These are phyloP conservation scores for Puma concolor DNA, from an alignment of 2,113 vertebrate species.

Conservation along the genomic window DNA sequence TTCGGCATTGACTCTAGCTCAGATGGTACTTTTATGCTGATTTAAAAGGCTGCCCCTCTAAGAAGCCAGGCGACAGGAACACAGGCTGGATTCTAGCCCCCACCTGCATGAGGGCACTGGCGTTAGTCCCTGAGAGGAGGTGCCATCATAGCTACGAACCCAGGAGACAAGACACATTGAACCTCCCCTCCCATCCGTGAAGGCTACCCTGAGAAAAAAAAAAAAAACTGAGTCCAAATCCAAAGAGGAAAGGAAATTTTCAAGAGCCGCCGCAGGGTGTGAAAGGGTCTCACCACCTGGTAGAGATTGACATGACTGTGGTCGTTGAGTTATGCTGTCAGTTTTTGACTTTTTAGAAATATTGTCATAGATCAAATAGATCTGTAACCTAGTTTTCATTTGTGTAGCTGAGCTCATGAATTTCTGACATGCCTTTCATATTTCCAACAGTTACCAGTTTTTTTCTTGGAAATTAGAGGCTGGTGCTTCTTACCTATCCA, in stretches of 20 bases:
- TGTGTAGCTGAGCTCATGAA: not conserved
- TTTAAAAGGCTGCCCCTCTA: not conserved
- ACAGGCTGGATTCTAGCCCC: not conserved
- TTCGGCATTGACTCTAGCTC: not conserved
- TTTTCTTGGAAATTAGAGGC: not conserved
- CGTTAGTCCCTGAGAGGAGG: not conserved
- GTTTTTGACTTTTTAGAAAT: not conserved
- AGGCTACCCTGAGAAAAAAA: not conserved
- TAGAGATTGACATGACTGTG: not conserved
- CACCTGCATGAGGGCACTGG: fast-evolving
- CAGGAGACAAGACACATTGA: not conserved
- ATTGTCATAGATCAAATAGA: not conserved
- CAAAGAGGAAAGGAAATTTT: not conserved
- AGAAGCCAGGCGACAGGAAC: not conserved
- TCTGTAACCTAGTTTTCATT: conserved; percentile 22
- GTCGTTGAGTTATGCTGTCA: not conserved
- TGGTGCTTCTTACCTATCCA: not conserved
- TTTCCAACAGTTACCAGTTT: not conserved
- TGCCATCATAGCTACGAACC: not conserved
- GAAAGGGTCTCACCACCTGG: too few species aligned
- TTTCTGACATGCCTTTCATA: not conserved
- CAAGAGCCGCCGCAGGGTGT: fast-evolving
- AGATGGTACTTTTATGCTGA: not conserved
- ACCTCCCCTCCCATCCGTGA: not conserved
- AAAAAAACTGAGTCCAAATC: not conserved